phyloP scores from a whole-genome alignment of 2,797 vertebrate species.

The Momotus momota region DNA sequence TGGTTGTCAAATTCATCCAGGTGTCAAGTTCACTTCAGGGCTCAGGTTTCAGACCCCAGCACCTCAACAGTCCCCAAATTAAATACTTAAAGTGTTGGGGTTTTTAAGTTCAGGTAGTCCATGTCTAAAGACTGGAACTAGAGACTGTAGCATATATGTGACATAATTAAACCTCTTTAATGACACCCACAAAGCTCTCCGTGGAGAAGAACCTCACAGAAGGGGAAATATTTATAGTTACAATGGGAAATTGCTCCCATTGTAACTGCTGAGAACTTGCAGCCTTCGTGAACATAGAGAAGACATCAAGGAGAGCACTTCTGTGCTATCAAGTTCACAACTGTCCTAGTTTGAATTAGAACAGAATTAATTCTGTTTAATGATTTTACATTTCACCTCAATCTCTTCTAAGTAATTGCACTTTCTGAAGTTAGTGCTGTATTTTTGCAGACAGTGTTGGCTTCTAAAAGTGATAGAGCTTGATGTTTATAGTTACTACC shows the following conservation, averaged over 20 bases:
- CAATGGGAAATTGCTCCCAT: neutral
- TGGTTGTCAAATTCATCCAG: no score
- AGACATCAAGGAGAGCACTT: neutral
- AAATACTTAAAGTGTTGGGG: neutral
- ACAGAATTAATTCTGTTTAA: neutral
- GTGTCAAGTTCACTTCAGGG: no score
- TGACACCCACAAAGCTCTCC: neutral
- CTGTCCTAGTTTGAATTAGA: neutral
- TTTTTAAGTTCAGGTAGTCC: neutral
- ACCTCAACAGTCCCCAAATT: neutral
- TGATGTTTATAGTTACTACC: neutral
- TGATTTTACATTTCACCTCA: neutral
- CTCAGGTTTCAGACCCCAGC: no score
- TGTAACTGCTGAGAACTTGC: neutral
- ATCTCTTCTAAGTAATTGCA: neutral
- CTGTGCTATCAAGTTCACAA: fast-evolving
- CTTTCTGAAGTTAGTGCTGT: neutral
- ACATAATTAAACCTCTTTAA: neutral
- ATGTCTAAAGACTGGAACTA: neutral
- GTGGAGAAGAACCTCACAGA: neutral
- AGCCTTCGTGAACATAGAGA: neutral
- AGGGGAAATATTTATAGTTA: neutral
- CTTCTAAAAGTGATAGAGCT: neutral
- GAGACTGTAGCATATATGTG: neutral
- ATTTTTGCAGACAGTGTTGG: neutral